phyloP scores from a whole-genome alignment of 2,888 invertebrate species.

The Phlogophora meticulosa region DNA sequence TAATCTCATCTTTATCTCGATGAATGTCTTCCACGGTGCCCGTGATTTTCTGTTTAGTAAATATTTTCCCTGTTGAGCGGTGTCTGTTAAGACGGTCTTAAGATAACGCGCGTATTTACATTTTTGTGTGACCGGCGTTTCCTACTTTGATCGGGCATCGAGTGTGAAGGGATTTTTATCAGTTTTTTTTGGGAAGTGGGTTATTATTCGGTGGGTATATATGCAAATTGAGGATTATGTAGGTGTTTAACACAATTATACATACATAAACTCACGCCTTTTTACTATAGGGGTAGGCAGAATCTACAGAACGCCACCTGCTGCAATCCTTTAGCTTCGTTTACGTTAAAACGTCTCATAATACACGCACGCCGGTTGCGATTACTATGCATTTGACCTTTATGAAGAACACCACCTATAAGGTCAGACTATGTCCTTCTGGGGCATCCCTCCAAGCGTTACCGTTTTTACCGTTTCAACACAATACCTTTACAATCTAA shows the following conservation, averaged over 20 bases:
- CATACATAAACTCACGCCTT: too few relatives aligned
- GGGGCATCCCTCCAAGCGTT: too few relatives aligned
- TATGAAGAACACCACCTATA: too few relatives aligned
- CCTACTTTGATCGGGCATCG: slow-evolving; percentile 64
- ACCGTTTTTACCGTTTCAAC: neutral
- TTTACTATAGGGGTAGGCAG: too few relatives aligned
- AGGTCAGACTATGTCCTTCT: too few relatives aligned
- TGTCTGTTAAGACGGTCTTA: slow-evolving; percentile 55
- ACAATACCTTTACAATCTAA: neutral
- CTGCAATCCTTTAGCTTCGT: too few relatives aligned
- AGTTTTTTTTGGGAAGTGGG: neutral
- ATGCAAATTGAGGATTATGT: slow-evolving; percentile 63
- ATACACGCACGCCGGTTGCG: too few relatives aligned
- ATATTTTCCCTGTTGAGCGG: slow-evolving; percentile 86
- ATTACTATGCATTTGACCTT: too few relatives aligned
- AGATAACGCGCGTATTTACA: slow-evolving; percentile 80
- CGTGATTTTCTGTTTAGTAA: slow-evolving; percentile 85
- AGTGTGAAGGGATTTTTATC: slow-evolving; percentile 70
- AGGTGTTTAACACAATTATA: neutral
- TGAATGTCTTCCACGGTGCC: slow-evolving; percentile 75
- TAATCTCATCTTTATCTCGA: slow-evolving; percentile 84
- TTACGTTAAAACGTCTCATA: too few relatives aligned
- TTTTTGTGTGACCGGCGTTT: slow-evolving; percentile 73
- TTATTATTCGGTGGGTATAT: slow-evolving; percentile 63
- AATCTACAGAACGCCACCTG: too few relatives aligned